phyloP scores from a whole-genome alignment of 2,797 vertebrate genomes.

The Crax fasciolata region DNA sequence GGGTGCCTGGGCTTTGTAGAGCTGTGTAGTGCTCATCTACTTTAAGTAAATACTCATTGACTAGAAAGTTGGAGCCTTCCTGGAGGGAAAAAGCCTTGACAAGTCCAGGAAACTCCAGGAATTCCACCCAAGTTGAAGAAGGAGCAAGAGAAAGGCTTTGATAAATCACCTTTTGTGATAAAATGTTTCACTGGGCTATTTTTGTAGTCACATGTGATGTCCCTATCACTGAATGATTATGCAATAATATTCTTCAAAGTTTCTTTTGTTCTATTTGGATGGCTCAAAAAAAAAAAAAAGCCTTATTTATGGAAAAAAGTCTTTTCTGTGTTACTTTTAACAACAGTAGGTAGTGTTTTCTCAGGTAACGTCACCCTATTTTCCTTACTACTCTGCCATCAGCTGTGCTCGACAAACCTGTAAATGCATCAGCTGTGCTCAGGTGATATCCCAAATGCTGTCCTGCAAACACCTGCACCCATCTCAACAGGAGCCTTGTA shows the following conservation, averaged over 20 bases:
- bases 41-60: not conserved
- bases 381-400: not conserved
- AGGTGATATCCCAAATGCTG: not conserved
- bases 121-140: not conserved
- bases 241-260: not conserved
- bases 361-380: not conserved
- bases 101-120: not conserved
- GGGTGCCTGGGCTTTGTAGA: too few species aligned
- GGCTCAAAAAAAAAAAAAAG: not conserved
- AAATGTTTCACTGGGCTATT: not conserved
- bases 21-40: not conserved
- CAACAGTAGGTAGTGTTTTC: not conserved
- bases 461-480: not conserved
- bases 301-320: not conserved
- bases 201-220: not conserved
- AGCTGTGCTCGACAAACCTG: not conserved
- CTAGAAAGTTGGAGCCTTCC: not conserved
- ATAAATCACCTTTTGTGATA: not conserved
- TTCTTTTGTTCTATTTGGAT: not conserved
- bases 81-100: not conserved
- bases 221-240: not conserved
- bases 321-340: not conserved
- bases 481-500: not conserved
- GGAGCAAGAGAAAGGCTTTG: not conserved
- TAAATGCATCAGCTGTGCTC: not conserved